These are phyloP conservation scores for Tryphoninae sp. DNA, from an alignment of 2,888 invertebrate genomes.

Conservation along the genomic window DNA sequence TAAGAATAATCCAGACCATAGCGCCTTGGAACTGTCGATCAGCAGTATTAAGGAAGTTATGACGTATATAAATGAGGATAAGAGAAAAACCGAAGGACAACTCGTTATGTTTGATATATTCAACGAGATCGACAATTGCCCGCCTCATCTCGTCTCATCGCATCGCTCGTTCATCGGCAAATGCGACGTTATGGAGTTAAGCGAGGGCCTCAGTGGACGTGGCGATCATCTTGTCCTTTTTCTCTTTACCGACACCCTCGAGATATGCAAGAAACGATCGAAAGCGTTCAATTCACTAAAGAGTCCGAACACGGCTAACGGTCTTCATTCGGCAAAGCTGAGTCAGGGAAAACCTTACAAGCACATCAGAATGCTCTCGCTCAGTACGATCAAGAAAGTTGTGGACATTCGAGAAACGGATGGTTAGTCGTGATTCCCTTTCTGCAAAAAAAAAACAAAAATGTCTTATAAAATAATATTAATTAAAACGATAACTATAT, in stretches of 20 bases:
- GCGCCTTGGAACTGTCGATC: constrained; percentile 91
- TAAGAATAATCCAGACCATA: constrained; percentile 93
- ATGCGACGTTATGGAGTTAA: constrained; percentile 94
- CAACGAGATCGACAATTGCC: constrained; percentile 99
- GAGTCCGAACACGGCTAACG: constrained; percentile 86
- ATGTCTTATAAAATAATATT: neutral
- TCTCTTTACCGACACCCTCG: constrained; percentile 96
- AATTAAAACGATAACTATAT: constrained; percentile 26
- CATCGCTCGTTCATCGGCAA: constrained; percentile 94
- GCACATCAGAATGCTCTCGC: constrained; percentile 93
- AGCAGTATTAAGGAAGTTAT: constrained; percentile 95
- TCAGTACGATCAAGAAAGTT: constrained; percentile 94
- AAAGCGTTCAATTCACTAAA: constrained; percentile 88
- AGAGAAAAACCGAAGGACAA: constrained; percentile 97
- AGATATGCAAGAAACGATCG: constrained; percentile 93
- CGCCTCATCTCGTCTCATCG: constrained; percentile 95
- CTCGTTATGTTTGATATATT: constrained; percentile 98
- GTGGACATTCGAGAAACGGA: constrained; percentile 94
- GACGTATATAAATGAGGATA: constrained; percentile 98
- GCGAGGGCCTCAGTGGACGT: constrained; percentile 91
- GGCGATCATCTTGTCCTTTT: constrained; percentile 94
- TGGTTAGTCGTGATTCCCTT: constrained; percentile 81
- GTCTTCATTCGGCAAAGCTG: constrained; percentile 83
- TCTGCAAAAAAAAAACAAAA: neutral
- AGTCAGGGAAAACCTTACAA: constrained; percentile 92